Conservation (phyloP, 2,797 vertebrate species). For the Artibeus lituratus region DNA sequence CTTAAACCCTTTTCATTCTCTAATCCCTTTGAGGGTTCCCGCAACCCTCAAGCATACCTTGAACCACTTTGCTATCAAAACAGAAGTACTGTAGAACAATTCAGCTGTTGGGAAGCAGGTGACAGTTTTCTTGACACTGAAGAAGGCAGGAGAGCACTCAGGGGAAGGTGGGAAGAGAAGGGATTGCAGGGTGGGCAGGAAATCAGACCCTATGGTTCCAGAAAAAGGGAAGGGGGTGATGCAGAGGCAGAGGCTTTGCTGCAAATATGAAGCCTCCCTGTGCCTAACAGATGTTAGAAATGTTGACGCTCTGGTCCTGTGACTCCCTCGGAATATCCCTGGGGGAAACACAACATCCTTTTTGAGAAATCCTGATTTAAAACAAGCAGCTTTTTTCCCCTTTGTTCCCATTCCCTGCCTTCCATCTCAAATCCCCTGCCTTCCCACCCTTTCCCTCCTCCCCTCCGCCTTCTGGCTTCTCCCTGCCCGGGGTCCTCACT, state of each 20-base stretch:
- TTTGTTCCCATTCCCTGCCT: not conserved
- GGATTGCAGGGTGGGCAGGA: not conserved
- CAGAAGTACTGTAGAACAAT: conserved; percentile 41
- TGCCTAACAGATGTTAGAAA: not conserved
- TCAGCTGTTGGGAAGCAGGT: not conserved
- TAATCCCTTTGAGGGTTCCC: conserved; percentile 60
- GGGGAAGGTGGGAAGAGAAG: not conserved
- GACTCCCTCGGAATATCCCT: not conserved
- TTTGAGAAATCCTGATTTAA: not conserved
- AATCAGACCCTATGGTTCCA: not conserved
- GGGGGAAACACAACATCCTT: not conserved
- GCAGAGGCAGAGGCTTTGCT: not conserved
- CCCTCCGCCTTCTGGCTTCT: not conserved
- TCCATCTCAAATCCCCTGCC: not conserved
- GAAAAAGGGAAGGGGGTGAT: not conserved
- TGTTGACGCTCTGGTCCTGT: not conserved
- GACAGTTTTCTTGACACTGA: not conserved
- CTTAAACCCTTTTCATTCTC: conserved; percentile 49
- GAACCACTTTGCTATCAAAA: conserved; percentile 57
- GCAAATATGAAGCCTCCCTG: not conserved
- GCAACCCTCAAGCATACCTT: conserved; percentile 54
- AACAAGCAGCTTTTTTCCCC: not conserved
- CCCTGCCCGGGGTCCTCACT: not conserved
- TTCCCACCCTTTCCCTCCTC: not conserved
- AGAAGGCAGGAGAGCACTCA: not conserved